Evolutionary conservation across 2,888 invertebrate species (phyloP), one percentile per base, ranked within the genome.

Genomic region (Cataglyphis altisquamis): DNA sequence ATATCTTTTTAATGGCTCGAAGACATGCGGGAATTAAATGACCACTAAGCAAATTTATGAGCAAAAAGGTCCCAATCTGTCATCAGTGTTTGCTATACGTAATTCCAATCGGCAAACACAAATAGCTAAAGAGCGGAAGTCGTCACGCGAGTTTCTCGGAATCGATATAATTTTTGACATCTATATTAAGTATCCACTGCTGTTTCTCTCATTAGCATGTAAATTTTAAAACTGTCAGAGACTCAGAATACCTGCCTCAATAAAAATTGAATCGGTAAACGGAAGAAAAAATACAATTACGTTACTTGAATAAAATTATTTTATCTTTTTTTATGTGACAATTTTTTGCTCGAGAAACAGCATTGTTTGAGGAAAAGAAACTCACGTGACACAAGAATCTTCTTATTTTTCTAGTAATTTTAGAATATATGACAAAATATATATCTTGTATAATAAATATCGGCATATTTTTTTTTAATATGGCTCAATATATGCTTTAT

Each of bases 11-110:
- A 75, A 67, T 52, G 25, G 12, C 39, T 36, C 25, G 52, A 25
- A 75, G 52, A 75, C 70, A 12, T 36, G 25, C 25, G 41, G 48
- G 55, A 55, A 82, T 82, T 75, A 82, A 75, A 32, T 74, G 45
- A 74, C 66, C 25, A 55, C 75, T 82, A 73, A 82, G n/a, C 68
- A 70, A 64, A 63, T 84, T 84, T 84, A 84, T 32, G 55, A 29
- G 39, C 68, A 36, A 39, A 81, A 83, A 72, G 36, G 48, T 81
- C 12, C 57, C 52, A 52, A 67, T 70, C 67, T 84, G 62, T 83
- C 82, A 57, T 63, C 66, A 74, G 52, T 18, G 74, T 74, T 63
- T 75, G 41, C 29, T 70, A 48, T 45, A 36, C 6, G 60, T 63
- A 74, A 21, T 74, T 75, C 45, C 72, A 78, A 32, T 32, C 21